Conservation (phyloP, 2,113 vertebrate species). For the Podarcis muralis region DNA sequence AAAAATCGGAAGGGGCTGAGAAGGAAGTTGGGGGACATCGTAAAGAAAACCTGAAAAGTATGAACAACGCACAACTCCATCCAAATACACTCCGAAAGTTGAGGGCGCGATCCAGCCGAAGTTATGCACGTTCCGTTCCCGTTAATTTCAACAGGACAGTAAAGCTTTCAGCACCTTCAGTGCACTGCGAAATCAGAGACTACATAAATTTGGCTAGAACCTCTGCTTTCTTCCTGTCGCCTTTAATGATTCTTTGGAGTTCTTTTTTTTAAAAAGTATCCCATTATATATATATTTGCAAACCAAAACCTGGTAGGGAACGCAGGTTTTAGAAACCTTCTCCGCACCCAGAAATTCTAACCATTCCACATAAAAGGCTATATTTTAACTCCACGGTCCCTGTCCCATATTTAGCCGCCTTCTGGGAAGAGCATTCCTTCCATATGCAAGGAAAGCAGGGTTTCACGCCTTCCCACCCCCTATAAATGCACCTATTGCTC, state of each 20-base stretch:
- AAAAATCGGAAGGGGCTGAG: conserved; percentile 19
- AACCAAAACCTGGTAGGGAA: neutral
- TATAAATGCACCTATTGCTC: neutral
- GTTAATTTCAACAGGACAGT: neutral
- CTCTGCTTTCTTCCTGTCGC: neutral
- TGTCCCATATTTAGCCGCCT: too few species aligned
- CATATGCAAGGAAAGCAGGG: too few species aligned
- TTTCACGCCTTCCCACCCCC: neutral
- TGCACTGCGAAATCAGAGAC: neutral
- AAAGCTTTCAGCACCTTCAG: neutral
- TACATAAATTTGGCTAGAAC: neutral
- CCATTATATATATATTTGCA: neutral
- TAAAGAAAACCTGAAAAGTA: neutral
- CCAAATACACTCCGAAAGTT: neutral
- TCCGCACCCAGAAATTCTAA: neutral
- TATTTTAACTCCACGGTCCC: too few species aligned
- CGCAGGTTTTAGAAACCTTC: neutral
- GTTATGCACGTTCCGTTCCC: neutral
- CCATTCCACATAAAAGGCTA: too few species aligned
- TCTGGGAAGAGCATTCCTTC: too few species aligned
- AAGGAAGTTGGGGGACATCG: conserved; percentile 3
- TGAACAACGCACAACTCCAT: neutral
- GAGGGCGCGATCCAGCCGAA: neutral
- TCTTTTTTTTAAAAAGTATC: neutral
- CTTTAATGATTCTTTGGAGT: neutral